Base-by-base conservation (phyloP, 2,113 vertebrate genomes). In the Vulpes lagopus region DNA sequence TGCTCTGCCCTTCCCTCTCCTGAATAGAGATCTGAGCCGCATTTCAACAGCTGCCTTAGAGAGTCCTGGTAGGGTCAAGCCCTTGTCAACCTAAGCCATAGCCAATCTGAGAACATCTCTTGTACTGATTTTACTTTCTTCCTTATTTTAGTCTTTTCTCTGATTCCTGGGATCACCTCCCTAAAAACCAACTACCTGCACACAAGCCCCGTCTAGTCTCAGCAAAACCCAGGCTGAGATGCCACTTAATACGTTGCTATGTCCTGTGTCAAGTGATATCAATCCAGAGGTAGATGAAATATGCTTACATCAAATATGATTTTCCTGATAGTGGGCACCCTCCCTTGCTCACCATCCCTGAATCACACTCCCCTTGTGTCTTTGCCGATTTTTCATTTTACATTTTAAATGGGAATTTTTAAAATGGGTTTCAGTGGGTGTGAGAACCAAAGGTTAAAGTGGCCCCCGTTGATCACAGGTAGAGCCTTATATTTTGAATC, bases 391-490 rank as follows among this genome's bases (percentile, higher is more conserved):
- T 92, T 88, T 43, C 38, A 19, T 62, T 93, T 91, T 81, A 96
- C 92, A 95, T 27, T 53, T 8, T 69, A 86, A 71, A 27, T 73
- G 57, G 2, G 49, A 86, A 38, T 76, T 97, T 97, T 96, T 93
- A 78, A 98, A 51, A 93, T 43, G 87, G 30, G 80, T 95, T 92
- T 97, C 97, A 35, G 38, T n/a, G 53, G 25, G 2, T 14, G 57
- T 11, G 92, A 9, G 60, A 97, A 62, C 73, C 94, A 94, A 92
- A 55, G 30, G 65, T 82, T 93, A 71, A 96, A 97, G 87, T 97
- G 43, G 96, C 59, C 32, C 95, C 55, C 89, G 88, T 76, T 97
- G 95, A 98, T 98, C 62, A 87, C 35, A 92, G 83, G 62, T 96
- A 0, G 0, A 80, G 82, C 38, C 93, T 97, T 97, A 79, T 91